These are phyloP conservation scores for Myiozetetes cayanensis DNA, from an alignment of 2,113 vertebrate species.

Conservation along the genomic window DNA sequence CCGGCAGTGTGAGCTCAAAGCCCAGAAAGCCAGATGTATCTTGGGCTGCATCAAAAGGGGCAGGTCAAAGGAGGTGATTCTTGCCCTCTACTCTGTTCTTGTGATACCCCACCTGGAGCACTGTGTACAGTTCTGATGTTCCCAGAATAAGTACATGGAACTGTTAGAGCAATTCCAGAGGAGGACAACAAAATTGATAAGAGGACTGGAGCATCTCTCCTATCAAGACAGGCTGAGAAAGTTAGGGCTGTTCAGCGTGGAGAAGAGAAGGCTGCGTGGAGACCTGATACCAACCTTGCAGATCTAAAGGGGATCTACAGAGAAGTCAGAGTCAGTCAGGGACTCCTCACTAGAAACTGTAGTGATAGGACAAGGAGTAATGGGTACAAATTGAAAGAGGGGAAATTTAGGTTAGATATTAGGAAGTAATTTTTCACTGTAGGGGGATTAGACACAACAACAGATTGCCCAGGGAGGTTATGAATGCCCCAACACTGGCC, in stretches of 20 bases:
- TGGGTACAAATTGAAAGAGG: neutral
- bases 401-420: neutral
- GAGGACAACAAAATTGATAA: neutral
- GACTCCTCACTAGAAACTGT: neutral
- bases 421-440: neutral
- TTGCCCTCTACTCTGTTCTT: neutral
- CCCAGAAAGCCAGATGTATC: no score
- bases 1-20: neutral
- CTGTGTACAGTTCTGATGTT: neutral
- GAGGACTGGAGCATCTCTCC: neutral
- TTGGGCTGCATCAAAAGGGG: neutral
- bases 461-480: neutral
- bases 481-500: neutral
- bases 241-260: neutral
- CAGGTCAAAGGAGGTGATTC: neutral
- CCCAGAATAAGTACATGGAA: neutral
- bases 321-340: neutral
- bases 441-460: neutral
- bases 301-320: rapidly evolving
- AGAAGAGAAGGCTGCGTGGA: neutral
- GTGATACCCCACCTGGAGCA: neutral
- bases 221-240: neutral
- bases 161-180: neutral
- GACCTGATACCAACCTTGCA: neutral
- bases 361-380: neutral